Evolutionary conservation across 2,113 vertebrate genomes (phyloP), one percentile per base, ranked within the genome.

Genomic region (Galemys pyrenaicus): DNA sequence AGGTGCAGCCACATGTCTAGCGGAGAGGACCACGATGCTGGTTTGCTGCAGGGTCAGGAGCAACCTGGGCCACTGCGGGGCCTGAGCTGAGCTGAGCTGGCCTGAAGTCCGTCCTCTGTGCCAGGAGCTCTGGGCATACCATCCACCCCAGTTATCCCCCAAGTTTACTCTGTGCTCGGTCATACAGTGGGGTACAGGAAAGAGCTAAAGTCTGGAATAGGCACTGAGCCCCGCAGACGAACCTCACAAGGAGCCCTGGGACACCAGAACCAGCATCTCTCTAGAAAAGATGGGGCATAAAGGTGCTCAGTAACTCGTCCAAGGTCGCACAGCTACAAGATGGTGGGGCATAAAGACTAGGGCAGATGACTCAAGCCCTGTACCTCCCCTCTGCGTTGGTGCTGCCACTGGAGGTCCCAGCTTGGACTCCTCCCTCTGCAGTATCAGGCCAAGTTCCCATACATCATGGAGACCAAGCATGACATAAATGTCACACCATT

Each of bases 171-270:
- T 49, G 5, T 30, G 13, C 13, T 49, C 56, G 7, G 9, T 10
- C 6, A 9, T 26, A 39, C 22, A 35, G 64, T 3, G 49, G 46
- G 49, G 16, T 51, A 51, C 5, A 51, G 49, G 49, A 35, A 37
- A 35, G 32, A 68, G 65, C n/a, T 37, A 0, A 17, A 30, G 37
- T 41, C 28, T 41, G 19, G 37, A 22, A 16, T 2, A 20, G 51
- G 24, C 49, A 39, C 46, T 16, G 24, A 20, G 46, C 10, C 83
- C 28, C 0, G 8, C 2, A 24, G 17, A 0, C 58, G 26, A 0
- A 28, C 46, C 30, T 56, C 81, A 60, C 0, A 2, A 49, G 65
- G 46, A 64, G 26, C 22, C 35, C 26, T 2, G 6, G 49, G 54
- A 11, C 3, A 30, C 82, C 6, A 0, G 12, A 22, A 6, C 3